Evolutionary conservation across 1,140 invertebrate species (phyloP), one percentile per base, ranked within the genome.

Genomic region (Episyrphus balteatus): DNA sequence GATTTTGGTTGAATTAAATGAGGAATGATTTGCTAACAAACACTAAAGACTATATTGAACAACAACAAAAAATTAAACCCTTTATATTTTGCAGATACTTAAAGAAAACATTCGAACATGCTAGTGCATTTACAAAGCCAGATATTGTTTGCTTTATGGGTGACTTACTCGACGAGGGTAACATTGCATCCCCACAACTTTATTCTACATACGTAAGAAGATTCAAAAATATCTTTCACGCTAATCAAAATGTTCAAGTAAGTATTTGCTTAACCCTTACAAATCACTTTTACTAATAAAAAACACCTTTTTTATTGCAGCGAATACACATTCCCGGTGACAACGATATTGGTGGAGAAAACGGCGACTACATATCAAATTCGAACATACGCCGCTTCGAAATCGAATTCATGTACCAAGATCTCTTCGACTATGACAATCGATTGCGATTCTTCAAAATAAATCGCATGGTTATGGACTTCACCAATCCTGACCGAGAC

Each of bases 331-430:
- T 95, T 49, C 88, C 91, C 33, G 92, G 92, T 15, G 92, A 97
- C 65, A 96, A 96, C 73, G 92, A 97, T 63, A 90, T 96, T 55
- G 92, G 92, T 18, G 92, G 92, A 19, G 92, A 97, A 70, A 81
- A 78, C 58, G 86, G 63, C n/a, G 66, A 92, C 66, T 70, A 74
- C 48, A 78, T 92, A 34, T 83, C 80, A 36, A 57, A 70, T 30
- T 71, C 79, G 38, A 90, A 91, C 70, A 66, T 88, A 17, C 70
- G 77, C 26, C 77, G 86, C 63, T 97, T 92, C 69, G 78, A 85
- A 53, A 75, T 77, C 56, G 76, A 82, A 47, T 93, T 88, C 66
- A 74, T 75, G 39, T 80, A 84, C 53, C 74, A 82, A 11, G 75
- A 80, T 56, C 62, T 80, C 2, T 73, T 84, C 42, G 69, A 70